Conservation (phyloP, 2,113 vertebrate genomes). For the Trochalopteron elliotii region DNA sequence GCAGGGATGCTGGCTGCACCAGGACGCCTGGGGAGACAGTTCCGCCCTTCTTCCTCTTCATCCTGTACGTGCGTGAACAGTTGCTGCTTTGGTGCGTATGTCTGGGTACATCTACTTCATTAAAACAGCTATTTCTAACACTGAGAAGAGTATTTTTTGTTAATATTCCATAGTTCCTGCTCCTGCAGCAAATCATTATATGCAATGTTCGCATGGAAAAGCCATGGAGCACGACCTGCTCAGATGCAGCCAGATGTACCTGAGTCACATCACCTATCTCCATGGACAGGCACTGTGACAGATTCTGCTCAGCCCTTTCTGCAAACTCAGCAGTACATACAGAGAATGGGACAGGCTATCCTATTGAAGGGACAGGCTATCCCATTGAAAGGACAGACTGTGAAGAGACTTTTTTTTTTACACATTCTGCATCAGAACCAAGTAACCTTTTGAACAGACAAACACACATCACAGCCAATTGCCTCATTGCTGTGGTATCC, state of each 20-base stretch:
- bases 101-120: no score
- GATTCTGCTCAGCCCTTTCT: not conserved
- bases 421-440: not conserved
- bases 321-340: accelerated
- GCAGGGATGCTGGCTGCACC: not conserved
- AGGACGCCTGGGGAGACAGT: no score
- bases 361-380: not conserved
- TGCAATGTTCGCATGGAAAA: accelerated
- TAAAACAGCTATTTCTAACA: not conserved
- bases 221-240: accelerated
- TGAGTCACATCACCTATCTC: accelerated
- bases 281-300: not conserved
- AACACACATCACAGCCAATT: not conserved
- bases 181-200: accelerated
- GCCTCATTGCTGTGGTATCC: not conserved
- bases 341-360: not conserved
- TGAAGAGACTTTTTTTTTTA: not conserved
- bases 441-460: not conserved
- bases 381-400: not conserved
- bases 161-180: not conserved
- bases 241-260: not conserved
- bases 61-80: accelerated
- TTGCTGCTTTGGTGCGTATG: not conserved
- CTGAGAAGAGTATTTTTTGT: not conserved
- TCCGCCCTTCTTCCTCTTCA: no score